phyloP scores from a whole-genome alignment of 2,113 vertebrate species.

The Capricornis sumatraensis region DNA sequence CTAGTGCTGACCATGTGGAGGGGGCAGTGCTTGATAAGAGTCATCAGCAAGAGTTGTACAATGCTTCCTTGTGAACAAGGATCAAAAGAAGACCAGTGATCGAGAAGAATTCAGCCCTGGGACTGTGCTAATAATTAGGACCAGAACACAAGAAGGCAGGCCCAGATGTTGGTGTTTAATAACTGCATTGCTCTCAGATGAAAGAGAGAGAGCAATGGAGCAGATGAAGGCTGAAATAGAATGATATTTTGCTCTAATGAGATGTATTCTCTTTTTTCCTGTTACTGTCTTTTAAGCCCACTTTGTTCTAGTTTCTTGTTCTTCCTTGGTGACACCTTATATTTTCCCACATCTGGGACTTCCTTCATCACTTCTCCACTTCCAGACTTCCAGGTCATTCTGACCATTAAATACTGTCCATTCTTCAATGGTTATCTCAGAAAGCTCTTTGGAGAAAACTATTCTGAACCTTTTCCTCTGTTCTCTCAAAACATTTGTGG shows the following conservation, averaged over 20 bases:
- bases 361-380: background rate
- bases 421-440: background rate
- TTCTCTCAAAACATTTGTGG: background rate
- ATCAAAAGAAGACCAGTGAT: background rate
- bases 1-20: background rate
- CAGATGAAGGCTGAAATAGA: background rate
- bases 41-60: too few relatives aligned
- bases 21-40: background rate
- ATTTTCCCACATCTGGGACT: background rate
- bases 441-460: background rate
- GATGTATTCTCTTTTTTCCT: background rate
- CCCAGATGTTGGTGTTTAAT: fast-evolving
- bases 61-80: background rate
- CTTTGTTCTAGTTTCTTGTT: background rate
- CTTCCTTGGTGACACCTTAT: background rate
- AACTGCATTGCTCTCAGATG: background rate
- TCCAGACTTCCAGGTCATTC: background rate
- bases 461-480: background rate
- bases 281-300: background rate
- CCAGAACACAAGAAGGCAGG: background rate
- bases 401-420: background rate
- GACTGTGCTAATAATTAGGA: background rate
- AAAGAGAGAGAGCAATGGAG: background rate
- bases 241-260: background rate
- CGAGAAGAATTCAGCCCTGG: background rate